phyloP scores from a whole-genome alignment of 2,888 invertebrate genomes.

The Nasonovia ribisnigri region DNA sequence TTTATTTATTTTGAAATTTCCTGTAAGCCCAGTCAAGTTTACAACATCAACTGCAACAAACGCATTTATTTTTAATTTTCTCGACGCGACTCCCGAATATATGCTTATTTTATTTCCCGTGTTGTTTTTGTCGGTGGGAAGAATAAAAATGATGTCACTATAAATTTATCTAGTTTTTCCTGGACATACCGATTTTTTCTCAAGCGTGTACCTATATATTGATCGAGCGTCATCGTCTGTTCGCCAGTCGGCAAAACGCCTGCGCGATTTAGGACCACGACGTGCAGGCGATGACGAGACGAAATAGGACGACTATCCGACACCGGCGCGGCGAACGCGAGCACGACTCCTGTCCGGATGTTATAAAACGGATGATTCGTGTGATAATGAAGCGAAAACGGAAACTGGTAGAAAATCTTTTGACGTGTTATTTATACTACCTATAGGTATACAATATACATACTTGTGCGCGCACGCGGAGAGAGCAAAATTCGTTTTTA shows the following conservation, averaged over 20 bases:
- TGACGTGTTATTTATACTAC: too few relatives aligned
- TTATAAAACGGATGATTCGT: not conserved
- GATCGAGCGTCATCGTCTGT: not conserved
- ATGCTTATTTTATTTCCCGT: not conserved
- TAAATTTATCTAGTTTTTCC: not conserved
- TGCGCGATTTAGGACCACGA: not conserved
- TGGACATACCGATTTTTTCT: not conserved
- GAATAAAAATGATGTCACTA: not conserved
- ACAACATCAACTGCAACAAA: not conserved
- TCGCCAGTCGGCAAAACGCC: not conserved
- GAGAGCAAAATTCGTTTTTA: slow-evolving; percentile 16
- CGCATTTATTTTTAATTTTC: not conserved
- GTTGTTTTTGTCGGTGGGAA: not conserved
- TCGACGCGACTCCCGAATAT: not conserved
- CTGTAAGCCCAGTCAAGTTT: not conserved
- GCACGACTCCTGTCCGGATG: not conserved
- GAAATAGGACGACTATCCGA: not conserved
- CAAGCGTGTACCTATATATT: not conserved
- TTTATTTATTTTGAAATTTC: not conserved
- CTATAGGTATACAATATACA: not conserved
- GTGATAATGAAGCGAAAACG: not conserved
- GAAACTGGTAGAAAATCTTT: slow-evolving; percentile 19
- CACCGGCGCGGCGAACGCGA: not conserved
- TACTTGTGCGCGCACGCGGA: not conserved
- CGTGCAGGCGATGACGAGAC: not conserved